A percentile compares a stretch with the other conserved stretches of the same genome.
Evolutionary conservation across 2,113 vertebrate species (phyloP).

Genomic region (Cyanistes caeruleus): DNA sequence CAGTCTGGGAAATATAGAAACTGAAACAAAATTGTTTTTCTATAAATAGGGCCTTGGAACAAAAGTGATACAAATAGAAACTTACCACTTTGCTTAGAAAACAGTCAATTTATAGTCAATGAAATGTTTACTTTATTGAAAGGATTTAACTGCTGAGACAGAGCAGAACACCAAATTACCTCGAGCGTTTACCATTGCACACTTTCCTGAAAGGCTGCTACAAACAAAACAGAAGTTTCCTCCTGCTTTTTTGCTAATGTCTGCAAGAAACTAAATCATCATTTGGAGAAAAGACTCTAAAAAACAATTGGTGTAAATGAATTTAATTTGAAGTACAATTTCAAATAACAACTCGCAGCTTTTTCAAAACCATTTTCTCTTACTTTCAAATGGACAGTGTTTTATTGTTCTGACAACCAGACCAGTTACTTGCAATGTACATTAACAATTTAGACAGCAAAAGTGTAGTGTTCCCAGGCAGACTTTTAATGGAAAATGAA

Average conservation of each 20-base stretch:
- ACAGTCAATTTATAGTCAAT: not conserved
- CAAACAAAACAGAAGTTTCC: not conserved
- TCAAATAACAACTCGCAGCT: not conserved
- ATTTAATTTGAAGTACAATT: not conserved
- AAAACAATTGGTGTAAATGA: not conserved
- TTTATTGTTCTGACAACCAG: not conserved
- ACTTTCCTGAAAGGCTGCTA: not conserved
- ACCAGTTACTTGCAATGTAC: not conserved
- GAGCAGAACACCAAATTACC: not conserved
- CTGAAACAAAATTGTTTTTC: not conserved
- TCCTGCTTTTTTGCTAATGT: not conserved
- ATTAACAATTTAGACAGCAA: not conserved
- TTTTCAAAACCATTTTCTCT: not conserved
- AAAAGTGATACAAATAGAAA: not conserved
- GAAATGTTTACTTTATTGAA: not conserved
- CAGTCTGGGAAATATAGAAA: not conserved
- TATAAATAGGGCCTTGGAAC: not conserved
- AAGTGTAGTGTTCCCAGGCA: not conserved
- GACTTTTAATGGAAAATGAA: conserved; percentile 1
- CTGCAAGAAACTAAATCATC: not conserved
- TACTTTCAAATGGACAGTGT: not conserved
- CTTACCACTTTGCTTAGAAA: not conserved
- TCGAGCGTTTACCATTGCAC: not conserved
- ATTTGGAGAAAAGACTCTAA: not conserved
- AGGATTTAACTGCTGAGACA: not conserved